phyloP scores from a whole-genome alignment of 2,797 vertebrate genomes.

The Hippopotamyrus pictus region DNA sequence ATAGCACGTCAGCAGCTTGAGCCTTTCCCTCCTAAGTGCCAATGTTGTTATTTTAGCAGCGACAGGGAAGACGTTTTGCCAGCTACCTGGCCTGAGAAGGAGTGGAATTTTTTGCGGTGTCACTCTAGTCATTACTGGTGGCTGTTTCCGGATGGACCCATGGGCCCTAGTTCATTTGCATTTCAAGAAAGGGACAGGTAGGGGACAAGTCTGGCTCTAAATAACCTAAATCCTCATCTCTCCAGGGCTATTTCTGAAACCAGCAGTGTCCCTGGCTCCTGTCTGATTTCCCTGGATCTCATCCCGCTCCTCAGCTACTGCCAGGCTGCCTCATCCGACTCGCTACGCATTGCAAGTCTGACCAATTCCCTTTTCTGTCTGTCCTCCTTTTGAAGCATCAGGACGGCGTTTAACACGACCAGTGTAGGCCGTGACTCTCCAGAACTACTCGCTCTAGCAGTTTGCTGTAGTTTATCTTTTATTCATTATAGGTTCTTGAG shows the following conservation, averaged over 20 bases:
- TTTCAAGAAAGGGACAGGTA: neutral
- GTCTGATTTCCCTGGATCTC: neutral
- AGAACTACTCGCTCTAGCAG: neutral
- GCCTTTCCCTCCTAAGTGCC: neutral
- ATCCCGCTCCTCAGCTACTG: neutral
- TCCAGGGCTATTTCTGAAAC: neutral
- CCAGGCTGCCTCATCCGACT: neutral
- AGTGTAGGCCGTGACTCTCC: neutral
- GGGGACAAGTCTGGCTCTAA: neutral
- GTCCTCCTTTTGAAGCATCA: neutral
- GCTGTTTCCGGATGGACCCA: neutral
- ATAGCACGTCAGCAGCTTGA: neutral
- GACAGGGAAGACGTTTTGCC: neutral
- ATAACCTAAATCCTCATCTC: conserved; percentile 6
- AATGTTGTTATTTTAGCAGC: neutral
- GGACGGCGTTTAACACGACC: neutral
- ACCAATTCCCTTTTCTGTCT: neutral
- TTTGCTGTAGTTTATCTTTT: neutral
- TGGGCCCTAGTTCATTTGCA: neutral
- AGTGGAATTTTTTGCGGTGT: neutral
- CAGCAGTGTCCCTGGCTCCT: neutral
- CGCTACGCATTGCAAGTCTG: neutral
- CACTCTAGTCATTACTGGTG: neutral
- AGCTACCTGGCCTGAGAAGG: neutral
- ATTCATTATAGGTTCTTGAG: neutral